A percentile compares a stretch with the other conserved stretches of the same genome.
These are phyloP conservation scores for Gopherus evgoodei DNA, from an alignment of 2,113 vertebrate species.

Conservation along the genomic window DNA sequence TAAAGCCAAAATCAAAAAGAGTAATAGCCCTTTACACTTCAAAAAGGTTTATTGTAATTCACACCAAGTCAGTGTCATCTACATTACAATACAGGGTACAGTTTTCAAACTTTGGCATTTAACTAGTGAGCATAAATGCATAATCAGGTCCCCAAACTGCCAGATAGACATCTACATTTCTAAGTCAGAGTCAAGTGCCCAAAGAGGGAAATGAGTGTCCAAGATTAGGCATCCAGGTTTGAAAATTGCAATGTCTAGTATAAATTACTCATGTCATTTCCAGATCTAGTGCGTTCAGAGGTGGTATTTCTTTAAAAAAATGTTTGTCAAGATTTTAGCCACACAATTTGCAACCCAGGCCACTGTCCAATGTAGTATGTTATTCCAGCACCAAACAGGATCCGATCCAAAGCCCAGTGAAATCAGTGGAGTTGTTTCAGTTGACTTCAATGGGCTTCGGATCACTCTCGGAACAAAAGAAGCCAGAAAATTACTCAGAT, in stretches of 20 bases:
- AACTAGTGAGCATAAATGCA: not conserved
- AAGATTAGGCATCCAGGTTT: not conserved
- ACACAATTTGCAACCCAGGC: not conserved
- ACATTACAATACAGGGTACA: fast-evolving
- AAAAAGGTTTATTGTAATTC: not conserved
- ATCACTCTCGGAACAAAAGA: slow-evolving; percentile 49
- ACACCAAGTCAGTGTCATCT: not conserved
- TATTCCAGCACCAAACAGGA: slow-evolving; percentile 9
- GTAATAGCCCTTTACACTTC: not conserved
- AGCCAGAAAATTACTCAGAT: slow-evolving; percentile 46
- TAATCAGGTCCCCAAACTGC: not conserved
- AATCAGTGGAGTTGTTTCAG: slow-evolving; percentile 15
- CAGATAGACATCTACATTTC: not conserved
- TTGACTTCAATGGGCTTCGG: slow-evolving; percentile 38
- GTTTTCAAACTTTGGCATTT: not conserved
- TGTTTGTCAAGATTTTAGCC: not conserved
- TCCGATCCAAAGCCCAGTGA: not conserved
- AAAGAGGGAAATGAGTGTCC: not conserved
- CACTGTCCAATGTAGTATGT: not conserved
- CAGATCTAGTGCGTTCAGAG: not conserved
- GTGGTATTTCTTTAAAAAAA: not conserved
- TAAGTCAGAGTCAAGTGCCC: not conserved
- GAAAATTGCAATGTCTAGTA: not conserved
- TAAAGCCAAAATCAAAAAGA: not conserved
- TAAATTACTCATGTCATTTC: not conserved